Evolutionary conservation across 2,113 vertebrate species (phyloP), one percentile per base, ranked within the genome.

Genomic region (Pao palembangensis): DNA sequence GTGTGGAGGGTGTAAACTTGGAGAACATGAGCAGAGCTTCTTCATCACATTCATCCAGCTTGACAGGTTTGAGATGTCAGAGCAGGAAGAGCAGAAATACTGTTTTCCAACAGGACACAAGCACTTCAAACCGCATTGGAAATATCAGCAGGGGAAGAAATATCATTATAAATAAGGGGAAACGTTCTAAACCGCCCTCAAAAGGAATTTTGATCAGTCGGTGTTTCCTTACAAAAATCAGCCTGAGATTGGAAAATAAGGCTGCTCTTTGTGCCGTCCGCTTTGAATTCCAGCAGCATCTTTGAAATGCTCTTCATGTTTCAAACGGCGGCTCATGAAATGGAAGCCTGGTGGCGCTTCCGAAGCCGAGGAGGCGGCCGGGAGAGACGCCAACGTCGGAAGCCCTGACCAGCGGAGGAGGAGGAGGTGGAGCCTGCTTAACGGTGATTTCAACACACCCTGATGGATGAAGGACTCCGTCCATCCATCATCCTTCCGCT

Each of bases 401-500:
- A 61, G 51, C 70, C 58, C 64, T 73, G 78, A 63, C 60, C 51
- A 59, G 74, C 38, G 44, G 34, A 62, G 73, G 44, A 17, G 44
- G 44, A n/a, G 16, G 44, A 46, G 44, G 44, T 3, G 13, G 16
- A 1, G 17, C 78, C 80, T 76, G 75, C 78, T 87, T 80, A 83
- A 82, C 81, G 82, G 82, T 87, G 86, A 86, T 84, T 83, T 82
- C 87, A 87, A 87, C 84, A 78, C 73, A 56, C 66, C 46, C 60
- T 89, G 88, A 89, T 85, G 85, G 86, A 89, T 87, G 86, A 71
- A 78, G 74, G 69, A 52, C 67, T 60, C 38, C 49, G 38, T 86
- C 83, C 77, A 89, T 88, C 88, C 83, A 81, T 89, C 85, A 86
- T 81, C 73, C 74, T 50, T 84, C 77, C 60, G 61, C 75, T 77